Percentiles rank a stretch among this genome's conserved stretches.
Evolutionary conservation across 37 sponge, comb jelly and placozoan species (phyloP).

Genomic region (Mnemiopsis leidyi): DNA sequence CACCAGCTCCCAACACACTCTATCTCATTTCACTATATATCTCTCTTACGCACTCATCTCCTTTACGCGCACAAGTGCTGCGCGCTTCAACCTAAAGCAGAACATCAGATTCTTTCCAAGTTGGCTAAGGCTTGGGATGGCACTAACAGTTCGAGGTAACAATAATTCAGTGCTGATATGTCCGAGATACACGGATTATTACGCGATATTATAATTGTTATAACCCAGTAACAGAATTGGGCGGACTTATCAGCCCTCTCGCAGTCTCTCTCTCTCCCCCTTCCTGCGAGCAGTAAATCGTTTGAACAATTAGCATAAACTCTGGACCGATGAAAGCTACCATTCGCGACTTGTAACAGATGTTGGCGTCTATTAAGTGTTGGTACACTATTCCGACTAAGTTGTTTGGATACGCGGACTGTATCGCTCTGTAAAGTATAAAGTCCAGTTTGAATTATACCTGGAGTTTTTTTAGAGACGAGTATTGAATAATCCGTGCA

Average conservation of each 20-base stretch:
- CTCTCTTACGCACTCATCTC: not conserved
- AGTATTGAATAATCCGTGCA: no score
- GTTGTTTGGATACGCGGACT: no score
- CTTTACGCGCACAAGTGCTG: not conserved
- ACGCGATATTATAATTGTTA: not conserved
- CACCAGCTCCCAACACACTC: not conserved
- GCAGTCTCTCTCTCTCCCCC: no score
- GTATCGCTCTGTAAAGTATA: no score
- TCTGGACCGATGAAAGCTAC: not conserved
- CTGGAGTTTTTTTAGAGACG: no score
- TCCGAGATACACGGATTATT: not conserved
- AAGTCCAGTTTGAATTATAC: no score
- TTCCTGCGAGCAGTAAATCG: not conserved
- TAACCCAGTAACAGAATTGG: not conserved
- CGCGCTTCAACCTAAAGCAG: not conserved
- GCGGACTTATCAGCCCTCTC: not conserved
- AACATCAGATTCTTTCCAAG: not conserved
- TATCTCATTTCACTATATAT: not conserved
- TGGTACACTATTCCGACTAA: no score
- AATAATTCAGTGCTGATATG: not conserved
- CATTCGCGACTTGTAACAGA: not conserved
- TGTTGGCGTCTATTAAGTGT: no score
- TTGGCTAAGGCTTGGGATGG: not conserved
- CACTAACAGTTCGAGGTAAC: not conserved
- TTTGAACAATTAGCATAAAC: not conserved